Conservation (phyloP, 2,888 invertebrate species). For the Odontothrips loti region DNA sequence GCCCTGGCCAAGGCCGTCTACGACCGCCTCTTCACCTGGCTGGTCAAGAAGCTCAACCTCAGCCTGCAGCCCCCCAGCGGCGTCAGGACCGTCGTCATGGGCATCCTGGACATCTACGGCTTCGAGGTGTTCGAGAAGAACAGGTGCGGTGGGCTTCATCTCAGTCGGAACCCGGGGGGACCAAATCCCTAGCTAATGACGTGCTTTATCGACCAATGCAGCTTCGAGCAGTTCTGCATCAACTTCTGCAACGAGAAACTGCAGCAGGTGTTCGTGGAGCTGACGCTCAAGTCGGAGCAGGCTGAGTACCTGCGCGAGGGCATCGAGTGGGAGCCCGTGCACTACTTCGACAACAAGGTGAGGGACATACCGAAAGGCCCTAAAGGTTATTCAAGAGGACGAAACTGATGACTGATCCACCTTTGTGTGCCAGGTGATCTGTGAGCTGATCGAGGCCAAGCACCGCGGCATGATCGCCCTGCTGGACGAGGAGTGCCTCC, state of each 20-base stretch:
- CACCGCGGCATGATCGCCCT: conserved; percentile 69
- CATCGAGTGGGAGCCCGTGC: conserved; percentile 84
- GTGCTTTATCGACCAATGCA: conserved; percentile 43
- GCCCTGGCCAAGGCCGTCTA: conserved; percentile 89
- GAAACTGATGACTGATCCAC: too few species aligned
- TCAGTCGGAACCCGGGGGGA: too few species aligned
- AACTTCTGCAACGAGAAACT: conserved; percentile 95
- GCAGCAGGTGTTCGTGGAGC: conserved; percentile 87
- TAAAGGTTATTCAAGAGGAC: too few species aligned
- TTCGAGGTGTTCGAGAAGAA: conserved; percentile 91
- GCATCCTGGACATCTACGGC: conserved; percentile 90
- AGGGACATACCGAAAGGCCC: too few species aligned
- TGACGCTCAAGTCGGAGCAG: conserved; percentile 86
- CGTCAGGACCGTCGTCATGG: conserved; percentile 65
- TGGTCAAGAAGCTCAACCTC: conserved; percentile 73
- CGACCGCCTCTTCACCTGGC: conserved; percentile 86
- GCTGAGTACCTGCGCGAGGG: conserved; percentile 88
- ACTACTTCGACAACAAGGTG: conserved; percentile 88
- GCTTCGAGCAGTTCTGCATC: conserved; percentile 89
- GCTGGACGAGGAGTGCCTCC: conserved; percentile 86
- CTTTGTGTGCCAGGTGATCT: conserved; percentile 56
- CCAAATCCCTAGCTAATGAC: too few species aligned
- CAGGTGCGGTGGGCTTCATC: conserved; percentile 54
- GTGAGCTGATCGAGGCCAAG: conserved; percentile 84
- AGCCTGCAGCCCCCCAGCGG: conserved; percentile 60